Conservation (phyloP, 2,888 invertebrate species). For the Dorcus hopei region DNA sequence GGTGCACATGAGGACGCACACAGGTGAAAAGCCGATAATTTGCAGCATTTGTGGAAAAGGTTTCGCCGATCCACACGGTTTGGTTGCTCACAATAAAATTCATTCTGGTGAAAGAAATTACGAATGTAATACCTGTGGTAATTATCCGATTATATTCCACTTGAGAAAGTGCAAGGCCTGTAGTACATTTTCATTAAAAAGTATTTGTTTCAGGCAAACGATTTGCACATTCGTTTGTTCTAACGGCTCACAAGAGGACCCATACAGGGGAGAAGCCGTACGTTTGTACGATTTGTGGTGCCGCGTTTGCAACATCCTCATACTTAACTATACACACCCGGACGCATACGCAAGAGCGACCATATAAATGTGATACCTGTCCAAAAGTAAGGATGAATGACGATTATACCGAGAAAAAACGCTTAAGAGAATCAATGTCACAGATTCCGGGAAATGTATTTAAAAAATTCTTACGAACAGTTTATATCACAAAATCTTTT, state of each 20-base stretch:
- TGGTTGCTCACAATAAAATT: constrained; percentile 41
- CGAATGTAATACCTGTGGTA: constrained; percentile 42
- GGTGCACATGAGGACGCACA: constrained; percentile 42
- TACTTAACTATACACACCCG: constrained; percentile 44
- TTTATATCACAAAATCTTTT: too few relatives aligned
- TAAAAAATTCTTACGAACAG: too few relatives aligned
- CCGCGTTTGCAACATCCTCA: constrained; percentile 42
- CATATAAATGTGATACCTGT: constrained; percentile 42
- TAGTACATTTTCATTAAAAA: not conserved
- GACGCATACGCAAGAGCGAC: constrained; percentile 43
- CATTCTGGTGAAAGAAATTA: constrained; percentile 45
- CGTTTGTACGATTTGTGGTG: constrained; percentile 38
- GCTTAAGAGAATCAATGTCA: too few relatives aligned
- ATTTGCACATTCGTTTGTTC: constrained; percentile 44
- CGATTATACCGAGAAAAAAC: too few relatives aligned
- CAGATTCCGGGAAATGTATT: too few relatives aligned
- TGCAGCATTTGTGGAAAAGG: constrained; percentile 44
- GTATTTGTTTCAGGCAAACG: constrained; percentile 7
- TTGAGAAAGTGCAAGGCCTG: too few relatives aligned
- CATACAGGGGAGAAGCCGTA: constrained; percentile 46
- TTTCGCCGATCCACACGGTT: constrained; percentile 40
- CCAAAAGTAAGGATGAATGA: constrained; percentile 32
- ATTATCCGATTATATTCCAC: constrained; percentile 4
- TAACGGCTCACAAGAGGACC: constrained; percentile 39
- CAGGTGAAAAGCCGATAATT: constrained; percentile 41